These are phyloP conservation scores for Catalaphyllia jardinei DNA, from an alignment of 64 coral and sea anemone genomes.

Conservation along the genomic window DNA sequence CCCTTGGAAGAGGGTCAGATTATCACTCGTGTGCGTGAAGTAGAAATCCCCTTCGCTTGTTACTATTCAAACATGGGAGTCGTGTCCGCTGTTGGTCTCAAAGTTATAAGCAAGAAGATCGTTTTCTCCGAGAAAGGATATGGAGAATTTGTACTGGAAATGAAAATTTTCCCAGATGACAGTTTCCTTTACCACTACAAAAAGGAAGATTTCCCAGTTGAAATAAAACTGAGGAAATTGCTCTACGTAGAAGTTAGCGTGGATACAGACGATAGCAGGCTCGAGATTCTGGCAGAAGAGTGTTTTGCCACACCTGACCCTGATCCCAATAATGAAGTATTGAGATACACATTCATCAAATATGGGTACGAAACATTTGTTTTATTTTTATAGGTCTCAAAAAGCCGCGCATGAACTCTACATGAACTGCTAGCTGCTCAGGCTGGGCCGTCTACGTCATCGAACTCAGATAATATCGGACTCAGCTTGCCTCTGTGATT, in stretches of 20 bases:
- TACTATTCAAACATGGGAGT: conserved; percentile 21
- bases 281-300: conserved; percentile 69
- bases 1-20: conserved; percentile 6
- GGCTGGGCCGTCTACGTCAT: not conserved
- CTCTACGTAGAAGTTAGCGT: conserved; percentile 38
- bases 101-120: conserved; percentile 32
- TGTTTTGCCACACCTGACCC: conserved; percentile 72
- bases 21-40: conserved; percentile 37
- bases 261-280: conserved; percentile 63
- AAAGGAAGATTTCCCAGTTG: not conserved
- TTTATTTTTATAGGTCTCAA: not conserved
- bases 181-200: not conserved
- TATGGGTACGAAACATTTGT: conserved; percentile 50
- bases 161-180: not conserved
- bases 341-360: conserved; percentile 63
- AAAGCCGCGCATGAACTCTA: not conserved
- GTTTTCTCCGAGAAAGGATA: not conserved
- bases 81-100: conserved; percentile 16
- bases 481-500: too few relatives aligned
- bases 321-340: conserved; percentile 57
- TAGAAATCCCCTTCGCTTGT: conserved; percentile 51
- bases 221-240: not conserved
- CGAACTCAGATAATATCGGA: not conserved
- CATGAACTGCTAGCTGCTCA: not conserved
- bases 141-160: not conserved